Evolutionary conservation across 2,797 vertebrate genomes (phyloP), one percentile per base, ranked within the genome.

Genomic region (Hirundo rustica): DNA sequence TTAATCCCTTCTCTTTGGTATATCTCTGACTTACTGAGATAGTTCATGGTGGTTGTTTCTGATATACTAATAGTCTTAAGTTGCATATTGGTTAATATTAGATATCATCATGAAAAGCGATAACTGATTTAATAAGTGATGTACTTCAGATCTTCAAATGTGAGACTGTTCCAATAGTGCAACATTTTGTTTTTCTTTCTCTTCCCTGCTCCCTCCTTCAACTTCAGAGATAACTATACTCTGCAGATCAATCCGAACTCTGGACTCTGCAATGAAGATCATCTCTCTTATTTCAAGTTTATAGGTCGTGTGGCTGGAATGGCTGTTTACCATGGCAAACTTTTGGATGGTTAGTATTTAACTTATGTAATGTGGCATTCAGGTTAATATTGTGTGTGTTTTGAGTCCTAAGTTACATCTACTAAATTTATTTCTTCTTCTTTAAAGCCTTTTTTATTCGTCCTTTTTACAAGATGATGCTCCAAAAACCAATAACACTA

Each of bases 391-490:
- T 57, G 7, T 7, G 1, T 0, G 0, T 64, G 13, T 29, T 78
- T 68, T 55, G 17, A 65, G 16, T 78, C 55, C 42, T 54, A 44
- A 85, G 23, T 85, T 92, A 13, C 13, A 13, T 84, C 54, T 54
- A 8, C 78, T 86, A 9, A 81, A 79, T 93, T 50, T 92, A 44
- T 95, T 96, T 95, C 7, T 57, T 95, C 29, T 94, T 96, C 85
- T 97, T 95, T 75, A 73, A 96, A 99, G 99, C 99, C 27, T 99
- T 99, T 97, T 99, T 99, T 97, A 99, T 99, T 96, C 98, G 99
- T 50, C 99, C 99, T 9, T 99, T 99, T 97, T 99, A 99, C 97
- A 99, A 99, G 98, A 99, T 99, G 99, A 99, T 99, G 99, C 98
- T 99, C 68, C 99, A 99, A 95, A 99, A 99, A 92, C 97, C 98